phyloP scores from a whole-genome alignment of 2,797 vertebrate genomes.

The Sebastes trivittatus region DNA sequence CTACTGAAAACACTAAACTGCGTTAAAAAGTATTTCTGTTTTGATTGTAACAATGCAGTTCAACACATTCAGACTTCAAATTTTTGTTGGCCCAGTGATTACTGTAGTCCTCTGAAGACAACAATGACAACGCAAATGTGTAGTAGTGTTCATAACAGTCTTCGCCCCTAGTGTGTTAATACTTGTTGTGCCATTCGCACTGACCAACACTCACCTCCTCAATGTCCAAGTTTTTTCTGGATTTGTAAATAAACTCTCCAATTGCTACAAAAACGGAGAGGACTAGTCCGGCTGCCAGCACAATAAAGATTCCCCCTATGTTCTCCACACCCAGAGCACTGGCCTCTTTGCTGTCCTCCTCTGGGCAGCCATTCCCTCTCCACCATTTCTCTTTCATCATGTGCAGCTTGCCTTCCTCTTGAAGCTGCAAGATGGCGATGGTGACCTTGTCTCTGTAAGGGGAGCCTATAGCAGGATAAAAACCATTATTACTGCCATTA shows the following conservation, averaged over 20 bases:
- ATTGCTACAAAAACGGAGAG: conserved; percentile 98
- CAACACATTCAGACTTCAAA: conserved; percentile 54
- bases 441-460: conserved; percentile 98
- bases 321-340: conserved; percentile 97
- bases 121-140: conserved; percentile 29
- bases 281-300: conserved; percentile 96
- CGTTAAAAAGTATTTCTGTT: conserved; percentile 54
- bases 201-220: conserved; percentile 91
- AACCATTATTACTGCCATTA: background rate
- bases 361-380: conserved; percentile 95
- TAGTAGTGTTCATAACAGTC: conserved; percentile 35
- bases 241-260: conserved; percentile 97
- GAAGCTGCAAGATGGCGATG: conserved; percentile 96
- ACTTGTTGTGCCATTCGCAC: conserved; percentile 86
- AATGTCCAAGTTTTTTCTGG: conserved; percentile 91
- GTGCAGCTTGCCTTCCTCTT: conserved; percentile 97
- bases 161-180: conserved; percentile 55
- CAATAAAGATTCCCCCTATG: conserved; percentile 98
- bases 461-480: conserved; percentile 83
- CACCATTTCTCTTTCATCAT: conserved; percentile 99
- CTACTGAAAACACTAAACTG: conserved; percentile 69
- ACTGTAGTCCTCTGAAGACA: conserved; percentile 41
- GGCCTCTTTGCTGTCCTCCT: conserved; percentile 97
- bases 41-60: conserved; percentile 77
- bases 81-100: conserved; percentile 37